Base-by-base conservation (phyloP, 2,888 invertebrate genomes). In the Drosophila koepferae region DNA sequence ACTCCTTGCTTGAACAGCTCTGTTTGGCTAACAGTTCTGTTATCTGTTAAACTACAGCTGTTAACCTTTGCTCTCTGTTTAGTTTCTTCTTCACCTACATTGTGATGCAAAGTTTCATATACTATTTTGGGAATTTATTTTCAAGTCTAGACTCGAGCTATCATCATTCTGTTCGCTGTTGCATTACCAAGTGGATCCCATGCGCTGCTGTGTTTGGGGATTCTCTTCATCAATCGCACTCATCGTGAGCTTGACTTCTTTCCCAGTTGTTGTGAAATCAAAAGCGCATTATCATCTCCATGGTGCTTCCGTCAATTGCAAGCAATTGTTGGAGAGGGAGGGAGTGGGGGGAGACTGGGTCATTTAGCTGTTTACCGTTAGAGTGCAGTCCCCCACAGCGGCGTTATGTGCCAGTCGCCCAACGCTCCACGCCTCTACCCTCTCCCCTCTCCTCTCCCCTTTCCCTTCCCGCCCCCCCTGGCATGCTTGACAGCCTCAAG, bases 281-380 rank as follows among this genome's bases (percentile, higher is more conserved):
- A 61, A 41, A 43, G 28, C 28, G 55, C 51, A 41, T n/a, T 36
- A 59, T 60, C 71, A 71, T 44, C 56, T 41, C 36, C 62, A 58
- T 44, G 49, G 63, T 56, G 51, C 44, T 75, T 74, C 74, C 74
- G 64, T 20, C n/a, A 34, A 49, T 18, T n/a, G 64, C 7, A 53
- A 12, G 18, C 2, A 14, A 12, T 46, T 54, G 34, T 10, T 4
- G 2, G 18, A 14, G 18, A 31, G 31, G 0, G 23, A 3, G 23
- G 18, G 3, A 0, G 31, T 6, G 18, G 0, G 38, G 10, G 23
- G 23, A 4, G 31, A 14, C 34, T 76, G 63, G 81, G 63, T 63
- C 66, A 62, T 36, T 62, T 80, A 46, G 60, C 71, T 62, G 77
- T 80, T 77, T 71, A 63, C 58, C 66, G 77, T 66, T 63, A 66